Conservation (phyloP, 2,888 invertebrate species). For the Stegana nigrithorax region DNA sequence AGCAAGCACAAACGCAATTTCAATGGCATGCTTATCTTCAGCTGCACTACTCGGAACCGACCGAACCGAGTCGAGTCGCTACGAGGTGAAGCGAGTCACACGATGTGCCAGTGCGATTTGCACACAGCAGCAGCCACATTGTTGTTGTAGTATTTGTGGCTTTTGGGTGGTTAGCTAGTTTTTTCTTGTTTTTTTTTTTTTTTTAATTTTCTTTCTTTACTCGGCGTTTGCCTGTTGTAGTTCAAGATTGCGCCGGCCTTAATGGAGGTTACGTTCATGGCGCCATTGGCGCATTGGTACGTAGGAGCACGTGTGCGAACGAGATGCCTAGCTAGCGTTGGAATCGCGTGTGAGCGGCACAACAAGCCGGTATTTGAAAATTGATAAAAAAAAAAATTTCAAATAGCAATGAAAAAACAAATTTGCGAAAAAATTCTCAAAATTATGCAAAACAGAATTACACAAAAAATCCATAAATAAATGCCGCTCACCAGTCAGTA, state of each 20-base stretch:
- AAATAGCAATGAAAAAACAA: neutral
- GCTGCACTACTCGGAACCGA: no score
- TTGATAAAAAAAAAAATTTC: neutral
- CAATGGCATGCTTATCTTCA: slow-evolving; percentile 25
- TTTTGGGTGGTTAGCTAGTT: no score
- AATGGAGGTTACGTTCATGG: slow-evolving; percentile 67
- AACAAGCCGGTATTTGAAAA: slow-evolving; percentile 5
- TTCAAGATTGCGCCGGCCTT: slow-evolving; percentile 66
- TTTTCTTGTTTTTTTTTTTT: no score
- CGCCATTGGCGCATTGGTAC: slow-evolving; percentile 30
- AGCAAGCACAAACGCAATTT: slow-evolving; percentile 25
- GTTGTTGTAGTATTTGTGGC: neutral
- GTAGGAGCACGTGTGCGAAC: neutral
- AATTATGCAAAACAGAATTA: no score
- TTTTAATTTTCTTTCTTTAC: no score
- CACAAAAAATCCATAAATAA: no score
- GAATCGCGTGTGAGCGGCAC: slow-evolving; percentile 4
- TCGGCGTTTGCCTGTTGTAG: slow-evolving; percentile 47
- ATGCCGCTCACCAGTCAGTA: slow-evolving; percentile 27
- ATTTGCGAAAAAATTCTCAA: neutral
- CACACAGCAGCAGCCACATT: slow-evolving; percentile 9
- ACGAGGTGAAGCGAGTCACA: no score
- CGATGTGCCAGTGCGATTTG: no score
- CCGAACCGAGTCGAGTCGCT: no score
- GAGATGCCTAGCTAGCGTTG: neutral